These are phyloP conservation scores for Myotis lucifugus DNA, from an alignment of 2,113 vertebrate species.

Conservation along the genomic window DNA sequence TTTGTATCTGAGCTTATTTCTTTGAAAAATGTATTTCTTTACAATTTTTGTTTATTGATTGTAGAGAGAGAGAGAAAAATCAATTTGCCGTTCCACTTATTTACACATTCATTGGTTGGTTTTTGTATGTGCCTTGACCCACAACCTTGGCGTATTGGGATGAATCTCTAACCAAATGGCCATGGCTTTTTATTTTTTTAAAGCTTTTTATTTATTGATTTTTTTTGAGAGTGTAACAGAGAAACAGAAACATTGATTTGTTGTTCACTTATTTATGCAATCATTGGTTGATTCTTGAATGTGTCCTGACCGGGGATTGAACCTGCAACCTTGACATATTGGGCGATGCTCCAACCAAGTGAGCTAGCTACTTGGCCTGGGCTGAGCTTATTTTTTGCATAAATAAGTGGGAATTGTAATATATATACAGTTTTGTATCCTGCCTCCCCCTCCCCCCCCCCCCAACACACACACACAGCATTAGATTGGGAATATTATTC, in stretches of 20 bases:
- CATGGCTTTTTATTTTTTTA: not conserved
- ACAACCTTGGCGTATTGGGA: too few relatives aligned
- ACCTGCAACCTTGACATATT: not conserved
- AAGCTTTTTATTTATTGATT: not conserved
- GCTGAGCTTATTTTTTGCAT: constrained; percentile 44
- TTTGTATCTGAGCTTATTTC: constrained; percentile 39
- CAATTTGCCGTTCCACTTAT: too few relatives aligned
- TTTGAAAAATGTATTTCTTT: not conserved
- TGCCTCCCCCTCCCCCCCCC: not conserved
- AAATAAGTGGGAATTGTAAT: constrained; percentile 6
- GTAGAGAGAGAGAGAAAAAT: too few relatives aligned
- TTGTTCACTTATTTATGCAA: not conserved
- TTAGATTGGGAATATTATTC: not conserved
- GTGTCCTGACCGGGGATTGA: not conserved
- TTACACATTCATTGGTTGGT: too few relatives aligned
- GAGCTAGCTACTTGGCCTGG: not conserved
- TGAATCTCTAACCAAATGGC: too few relatives aligned
- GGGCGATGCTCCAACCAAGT: not conserved
- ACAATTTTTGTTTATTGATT: not conserved
- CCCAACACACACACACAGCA: not conserved
- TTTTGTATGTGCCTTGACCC: too few relatives aligned
- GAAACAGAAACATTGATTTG: not conserved
- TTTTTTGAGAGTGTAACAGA: not conserved
- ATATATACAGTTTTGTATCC: not conserved
- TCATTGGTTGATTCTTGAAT: not conserved